These are phyloP conservation scores for Malthinus flaveolus DNA, from an alignment of 2,888 invertebrate genomes.

Conservation along the genomic window DNA sequence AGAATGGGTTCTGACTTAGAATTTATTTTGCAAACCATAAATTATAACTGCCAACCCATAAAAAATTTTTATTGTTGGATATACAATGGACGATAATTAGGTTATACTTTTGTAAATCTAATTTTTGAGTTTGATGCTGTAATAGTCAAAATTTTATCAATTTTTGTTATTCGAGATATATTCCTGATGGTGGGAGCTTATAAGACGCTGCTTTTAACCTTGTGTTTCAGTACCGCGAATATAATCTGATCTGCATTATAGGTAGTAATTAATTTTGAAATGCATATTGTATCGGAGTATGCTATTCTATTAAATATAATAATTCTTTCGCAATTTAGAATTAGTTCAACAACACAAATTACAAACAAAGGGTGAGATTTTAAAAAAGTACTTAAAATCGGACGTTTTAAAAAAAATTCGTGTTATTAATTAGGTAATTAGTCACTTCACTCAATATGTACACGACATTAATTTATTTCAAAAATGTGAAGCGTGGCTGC, in stretches of 20 bases:
- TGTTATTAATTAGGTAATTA: too few species aligned
- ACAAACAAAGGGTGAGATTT: slow-evolving; percentile 12
- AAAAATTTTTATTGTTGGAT: too few species aligned
- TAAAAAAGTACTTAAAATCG: background rate
- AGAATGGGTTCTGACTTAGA: too few species aligned
- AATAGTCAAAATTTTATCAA: too few species aligned
- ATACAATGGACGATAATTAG: too few species aligned
- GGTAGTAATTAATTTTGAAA: slow-evolving; percentile 12
- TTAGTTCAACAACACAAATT: slow-evolving; percentile 5
- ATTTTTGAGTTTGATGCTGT: too few species aligned
- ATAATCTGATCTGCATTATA: slow-evolving; percentile 13
- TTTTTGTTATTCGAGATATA: background rate
- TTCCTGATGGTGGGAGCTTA: slow-evolving; percentile 28
- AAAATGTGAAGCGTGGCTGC: too few species aligned
- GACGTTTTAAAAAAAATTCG: too few species aligned
- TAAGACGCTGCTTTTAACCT: slow-evolving; percentile 27
- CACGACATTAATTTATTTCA: background rate
- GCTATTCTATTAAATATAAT: slow-evolving; percentile 7
- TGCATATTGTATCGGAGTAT: slow-evolving; percentile 8
- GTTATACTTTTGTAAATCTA: too few species aligned
- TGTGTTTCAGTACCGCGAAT: slow-evolving; percentile 21
- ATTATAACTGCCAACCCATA: too few species aligned
- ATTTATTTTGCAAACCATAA: too few species aligned
- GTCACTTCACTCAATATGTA: too few species aligned
- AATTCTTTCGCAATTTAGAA: slow-evolving; percentile 6